Evolutionary conservation across 2,888 invertebrate species (phyloP).

Genomic region (Chloroclystis v-ata): DNA sequence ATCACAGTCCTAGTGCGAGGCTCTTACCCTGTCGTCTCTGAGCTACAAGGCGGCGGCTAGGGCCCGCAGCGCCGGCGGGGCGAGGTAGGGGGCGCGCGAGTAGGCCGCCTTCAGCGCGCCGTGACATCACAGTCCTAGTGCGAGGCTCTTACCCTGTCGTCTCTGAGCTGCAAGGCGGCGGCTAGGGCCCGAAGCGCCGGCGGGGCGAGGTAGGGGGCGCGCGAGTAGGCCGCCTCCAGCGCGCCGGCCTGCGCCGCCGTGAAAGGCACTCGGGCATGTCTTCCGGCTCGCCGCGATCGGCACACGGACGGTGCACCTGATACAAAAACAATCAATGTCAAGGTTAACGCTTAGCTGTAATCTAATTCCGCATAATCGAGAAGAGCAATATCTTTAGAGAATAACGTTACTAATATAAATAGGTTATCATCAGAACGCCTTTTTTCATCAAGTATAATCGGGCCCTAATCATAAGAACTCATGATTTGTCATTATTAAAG

Average conservation of each 20-base stretch:
- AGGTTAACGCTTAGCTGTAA: too few relatives aligned
- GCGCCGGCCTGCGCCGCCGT: conserved; percentile 82
- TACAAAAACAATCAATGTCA: conserved; percentile 24
- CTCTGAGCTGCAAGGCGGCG: conserved; percentile 80
- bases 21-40: too few relatives aligned
- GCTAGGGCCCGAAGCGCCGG: conserved; percentile 82
- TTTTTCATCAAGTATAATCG: too few relatives aligned
- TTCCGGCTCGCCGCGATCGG: conserved; percentile 76
- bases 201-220: conserved; percentile 83
- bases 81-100: background rate
- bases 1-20: too few relatives aligned
- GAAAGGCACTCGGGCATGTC: conserved; percentile 86
- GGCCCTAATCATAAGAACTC: too few relatives aligned
- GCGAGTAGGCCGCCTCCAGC: conserved; percentile 82
- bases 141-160: conserved; percentile 83
- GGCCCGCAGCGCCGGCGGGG: background rate
- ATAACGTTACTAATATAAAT: too few relatives aligned
- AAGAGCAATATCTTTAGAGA: too few relatives aligned
- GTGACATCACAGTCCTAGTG: too few relatives aligned
- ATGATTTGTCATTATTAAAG: too few relatives aligned
- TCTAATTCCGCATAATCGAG: too few relatives aligned
- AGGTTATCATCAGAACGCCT: too few relatives aligned
- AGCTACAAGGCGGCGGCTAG: background rate
- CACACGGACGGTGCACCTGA: conserved; percentile 48
- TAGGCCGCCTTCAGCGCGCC: too few relatives aligned